Percentiles rank a stretch among this genome's conserved stretches.
These are phyloP conservation scores for Parthenolecanium corni DNA, from an alignment of 2,888 invertebrate genomes.

Conservation along the genomic window DNA sequence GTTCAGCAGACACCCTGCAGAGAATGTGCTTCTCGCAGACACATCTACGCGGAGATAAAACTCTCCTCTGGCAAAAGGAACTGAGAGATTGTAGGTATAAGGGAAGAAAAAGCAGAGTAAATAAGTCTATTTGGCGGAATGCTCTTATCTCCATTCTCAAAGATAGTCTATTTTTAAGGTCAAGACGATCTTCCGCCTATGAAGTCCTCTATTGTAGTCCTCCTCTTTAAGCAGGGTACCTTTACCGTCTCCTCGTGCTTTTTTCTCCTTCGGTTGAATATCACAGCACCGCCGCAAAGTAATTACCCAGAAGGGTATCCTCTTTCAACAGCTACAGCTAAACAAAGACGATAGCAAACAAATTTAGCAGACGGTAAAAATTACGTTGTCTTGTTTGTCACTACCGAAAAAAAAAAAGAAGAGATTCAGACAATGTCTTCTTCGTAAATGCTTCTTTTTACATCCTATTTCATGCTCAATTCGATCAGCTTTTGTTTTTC, in stretches of 20 bases:
- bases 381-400: slow-evolving; percentile 24
- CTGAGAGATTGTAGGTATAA: too few species aligned
- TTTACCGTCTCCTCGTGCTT: slow-evolving; percentile 4
- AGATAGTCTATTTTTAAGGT: slow-evolving; percentile 10
- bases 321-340: slow-evolving; percentile 23
- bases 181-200: slow-evolving; percentile 20
- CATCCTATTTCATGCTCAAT: slow-evolving; percentile 15
- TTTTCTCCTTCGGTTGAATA: not conserved
- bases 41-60: slow-evolving; percentile 3
- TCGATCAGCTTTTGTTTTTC: slow-evolving; percentile 19
- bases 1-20: slow-evolving; percentile 9
- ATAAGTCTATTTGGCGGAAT: slow-evolving; percentile 13
- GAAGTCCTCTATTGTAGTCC: slow-evolving; percentile 13
- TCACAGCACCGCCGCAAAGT: slow-evolving; percentile 15
- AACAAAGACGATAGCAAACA: slow-evolving; percentile 17
- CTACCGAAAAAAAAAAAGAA: slow-evolving; percentile 1
- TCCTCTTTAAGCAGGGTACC: not conserved
- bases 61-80: too few species aligned
- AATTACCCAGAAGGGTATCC: slow-evolving; percentile 25
- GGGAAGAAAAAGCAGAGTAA: slow-evolving; percentile 1
- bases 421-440: slow-evolving; percentile 12
- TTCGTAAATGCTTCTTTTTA: not conserved
- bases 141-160: slow-evolving; percentile 7
- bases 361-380: slow-evolving; percentile 27
- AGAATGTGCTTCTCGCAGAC: slow-evolving; percentile 21